Evolutionary conservation across 2,113 vertebrate species (phyloP), one percentile per base, ranked within the genome.

Genomic region (Noctilio leporinus): DNA sequence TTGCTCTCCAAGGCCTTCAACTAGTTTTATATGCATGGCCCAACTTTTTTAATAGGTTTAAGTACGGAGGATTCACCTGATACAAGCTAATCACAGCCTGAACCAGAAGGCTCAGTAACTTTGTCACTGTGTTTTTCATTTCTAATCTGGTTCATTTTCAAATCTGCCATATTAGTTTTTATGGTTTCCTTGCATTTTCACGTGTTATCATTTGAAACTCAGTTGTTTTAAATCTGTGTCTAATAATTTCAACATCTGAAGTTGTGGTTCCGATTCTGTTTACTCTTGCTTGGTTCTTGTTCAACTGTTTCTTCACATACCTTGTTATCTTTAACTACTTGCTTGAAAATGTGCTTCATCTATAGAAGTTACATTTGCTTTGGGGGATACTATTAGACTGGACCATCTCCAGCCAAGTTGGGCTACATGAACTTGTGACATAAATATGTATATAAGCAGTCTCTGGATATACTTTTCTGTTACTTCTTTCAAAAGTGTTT

Each of bases 141-240:
- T 92, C 93, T 90, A 80, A 26, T 82, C 35, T 96, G 55, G 9
- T 62, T 89, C 43, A 30, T 62, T 89, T 73, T 85, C 80, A 57
- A 81, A 67, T 24, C 38, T 86, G 22, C 53, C 89, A 28, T 49
- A 47, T 12, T 55, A n/a, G 19, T 89, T 95, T 89, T 91, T 84
- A 78, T 69, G 35, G 76, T 70, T 70, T 87, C 38, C 59, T 70
- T 62, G 19, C 12, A 78, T 53, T 76, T 72, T 45, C 45, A 78
- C 10, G 17, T 69, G n/a, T 51, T 45, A 81, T 20, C 88, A 95
- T 70, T 81, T 67, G 35, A 65, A 91, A 38, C 80, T 82, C 3
- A 19, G 40, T 62, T 91, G 35, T 51, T 91, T 95, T 78, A 93
- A 92, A 92, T 30, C 59, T 59, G 4, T 24, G 2, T 45, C 65